These are phyloP conservation scores for Ailurus styani DNA, from an alignment of 2,113 vertebrate genomes.

Conservation along the genomic window DNA sequence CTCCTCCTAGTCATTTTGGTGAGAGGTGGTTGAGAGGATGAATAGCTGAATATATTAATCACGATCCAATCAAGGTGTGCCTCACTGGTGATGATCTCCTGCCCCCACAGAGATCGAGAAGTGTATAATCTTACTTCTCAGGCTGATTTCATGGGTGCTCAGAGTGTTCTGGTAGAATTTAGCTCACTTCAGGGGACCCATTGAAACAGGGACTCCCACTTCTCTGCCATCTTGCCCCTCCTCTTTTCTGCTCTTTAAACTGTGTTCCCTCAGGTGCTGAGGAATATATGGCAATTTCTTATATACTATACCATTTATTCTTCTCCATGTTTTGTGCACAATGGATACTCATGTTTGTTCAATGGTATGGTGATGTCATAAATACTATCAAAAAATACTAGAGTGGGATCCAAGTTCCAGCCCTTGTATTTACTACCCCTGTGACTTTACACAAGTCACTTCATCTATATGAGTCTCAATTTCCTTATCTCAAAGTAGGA, in stretches of 20 bases:
- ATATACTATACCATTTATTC: neutral
- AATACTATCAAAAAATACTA: neutral
- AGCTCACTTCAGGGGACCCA: too few relatives aligned
- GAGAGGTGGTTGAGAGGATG: too few relatives aligned
- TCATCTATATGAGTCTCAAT: neutral
- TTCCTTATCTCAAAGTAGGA: neutral
- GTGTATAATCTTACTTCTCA: too few relatives aligned
- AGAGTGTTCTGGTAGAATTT: too few relatives aligned
- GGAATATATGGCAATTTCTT: neutral
- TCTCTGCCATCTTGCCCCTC: too few relatives aligned
- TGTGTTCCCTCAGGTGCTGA: neutral
- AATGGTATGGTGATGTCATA: neutral
- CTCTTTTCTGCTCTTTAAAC: neutral
- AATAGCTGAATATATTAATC: too few relatives aligned
- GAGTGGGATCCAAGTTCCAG: neutral
- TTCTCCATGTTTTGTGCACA: neutral
- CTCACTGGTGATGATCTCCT: too few relatives aligned
- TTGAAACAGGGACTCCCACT: too few relatives aligned
- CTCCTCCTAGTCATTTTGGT: too few relatives aligned
- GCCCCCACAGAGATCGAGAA: too few relatives aligned
- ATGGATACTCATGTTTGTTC: neutral
- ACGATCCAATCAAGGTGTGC: too few relatives aligned
- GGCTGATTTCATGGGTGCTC: too few relatives aligned
- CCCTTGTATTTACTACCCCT: neutral
- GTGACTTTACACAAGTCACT: neutral